Evolutionary conservation across 2,888 invertebrate species (phyloP).

Genomic region (Leucozona laternaria): DNA sequence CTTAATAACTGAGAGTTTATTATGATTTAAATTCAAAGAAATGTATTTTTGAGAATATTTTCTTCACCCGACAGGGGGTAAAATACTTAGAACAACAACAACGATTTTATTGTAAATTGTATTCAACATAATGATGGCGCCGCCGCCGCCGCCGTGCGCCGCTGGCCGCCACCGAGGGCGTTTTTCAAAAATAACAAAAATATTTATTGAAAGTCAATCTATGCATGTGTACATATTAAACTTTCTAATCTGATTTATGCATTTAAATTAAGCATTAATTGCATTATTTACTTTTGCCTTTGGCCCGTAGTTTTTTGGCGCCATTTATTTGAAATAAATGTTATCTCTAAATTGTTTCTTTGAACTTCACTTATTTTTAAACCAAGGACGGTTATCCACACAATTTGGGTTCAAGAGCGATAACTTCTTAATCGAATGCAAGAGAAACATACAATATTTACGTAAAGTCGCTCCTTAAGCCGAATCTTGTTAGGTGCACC

Average conservation of each 20-base stretch:
- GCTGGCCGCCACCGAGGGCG: neutral
- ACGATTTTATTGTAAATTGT: neutral
- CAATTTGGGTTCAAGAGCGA: no score
- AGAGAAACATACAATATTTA: no score
- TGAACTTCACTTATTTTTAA: no score
- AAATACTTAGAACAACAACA: neutral
- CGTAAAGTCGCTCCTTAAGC: no score
- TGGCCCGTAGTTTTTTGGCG: neutral
- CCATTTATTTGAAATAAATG: neutral
- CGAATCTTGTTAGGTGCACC: no score
- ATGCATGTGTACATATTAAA: neutral
- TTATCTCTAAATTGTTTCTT: no score
- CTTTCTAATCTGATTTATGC: neutral
- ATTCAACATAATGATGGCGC: neutral
- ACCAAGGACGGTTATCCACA: no score
- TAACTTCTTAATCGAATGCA: no score
- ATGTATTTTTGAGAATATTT: neutral
- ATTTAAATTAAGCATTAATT: neutral
- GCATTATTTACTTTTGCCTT: neutral
- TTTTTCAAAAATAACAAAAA: neutral
- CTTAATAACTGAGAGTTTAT: constrained; percentile 23
- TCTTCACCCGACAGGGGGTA: neutral
- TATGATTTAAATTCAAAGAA: constrained; percentile 55
- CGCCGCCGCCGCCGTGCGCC: neutral
- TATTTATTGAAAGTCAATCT: neutral